These are phyloP conservation scores for Hoplostethus atlanticus DNA, from an alignment of 2,797 vertebrate genomes.

Conservation along the genomic window DNA sequence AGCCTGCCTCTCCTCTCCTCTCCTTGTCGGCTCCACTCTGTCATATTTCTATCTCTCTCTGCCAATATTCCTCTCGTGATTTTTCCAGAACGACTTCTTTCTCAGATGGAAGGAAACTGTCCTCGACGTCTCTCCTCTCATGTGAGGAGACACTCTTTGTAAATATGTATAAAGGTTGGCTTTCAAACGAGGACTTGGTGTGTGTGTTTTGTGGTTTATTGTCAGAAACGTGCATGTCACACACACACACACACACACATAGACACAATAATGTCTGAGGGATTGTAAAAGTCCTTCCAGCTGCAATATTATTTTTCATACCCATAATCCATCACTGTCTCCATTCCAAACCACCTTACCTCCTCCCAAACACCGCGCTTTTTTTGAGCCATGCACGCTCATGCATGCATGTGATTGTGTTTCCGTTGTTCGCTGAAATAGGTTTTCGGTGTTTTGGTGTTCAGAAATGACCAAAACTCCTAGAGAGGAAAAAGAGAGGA, in stretches of 20 bases:
- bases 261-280: slow-evolving; percentile 8
- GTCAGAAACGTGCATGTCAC: not conserved
- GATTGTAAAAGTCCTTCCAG: slow-evolving; percentile 35
- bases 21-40: slow-evolving; percentile 29
- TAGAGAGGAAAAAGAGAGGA: slow-evolving; percentile 34
- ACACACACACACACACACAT: not conserved
- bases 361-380: not conserved
- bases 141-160: slow-evolving; percentile 48
- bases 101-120: slow-evolving; percentile 41
- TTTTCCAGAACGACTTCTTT: slow-evolving; percentile 43
- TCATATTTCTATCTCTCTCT: slow-evolving; percentile 56
- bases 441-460: slow-evolving; percentile 19
- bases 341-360: slow-evolving; percentile 12
- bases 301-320: slow-evolving; percentile 13
- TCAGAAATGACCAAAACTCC: slow-evolving; percentile 58
- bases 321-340: slow-evolving; percentile 34
- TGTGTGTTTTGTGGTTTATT: slow-evolving; percentile 52
- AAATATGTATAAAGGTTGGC: slow-evolving; percentile 72
- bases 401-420: no score
- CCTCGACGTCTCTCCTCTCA: slow-evolving; percentile 33
- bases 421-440: no score
- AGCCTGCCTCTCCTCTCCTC: slow-evolving; percentile 31
- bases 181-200: slow-evolving; percentile 34
- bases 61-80: slow-evolving; percentile 52
- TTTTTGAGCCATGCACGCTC: no score